Evolutionary conservation across 2,797 vertebrate species (phyloP).

Genomic region (Benthosema pterotum): DNA sequence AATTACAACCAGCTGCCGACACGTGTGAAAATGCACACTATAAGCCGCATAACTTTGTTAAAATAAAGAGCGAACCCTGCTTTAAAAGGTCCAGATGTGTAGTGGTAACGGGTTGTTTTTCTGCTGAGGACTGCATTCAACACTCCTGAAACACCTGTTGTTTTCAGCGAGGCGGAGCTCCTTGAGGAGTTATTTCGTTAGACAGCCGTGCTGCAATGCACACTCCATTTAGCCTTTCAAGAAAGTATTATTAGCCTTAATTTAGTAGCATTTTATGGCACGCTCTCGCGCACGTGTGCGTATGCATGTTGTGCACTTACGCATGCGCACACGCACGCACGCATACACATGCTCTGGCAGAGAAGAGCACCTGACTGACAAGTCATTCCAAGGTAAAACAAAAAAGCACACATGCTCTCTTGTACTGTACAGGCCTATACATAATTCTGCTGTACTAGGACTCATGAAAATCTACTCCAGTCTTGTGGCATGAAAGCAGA

Average conservation of each 20-base stretch:
- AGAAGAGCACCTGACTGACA: too few species aligned
- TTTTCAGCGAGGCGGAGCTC: conserved; percentile 31
- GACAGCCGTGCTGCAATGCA: too few species aligned
- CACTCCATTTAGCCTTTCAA: too few species aligned
- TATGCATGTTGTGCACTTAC: too few species aligned
- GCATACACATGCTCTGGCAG: neutral
- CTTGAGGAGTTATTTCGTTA: conserved; percentile 12
- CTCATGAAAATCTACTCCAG: too few species aligned
- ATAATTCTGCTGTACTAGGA: too few species aligned
- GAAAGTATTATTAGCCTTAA: neutral
- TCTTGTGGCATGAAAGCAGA: too few species aligned
- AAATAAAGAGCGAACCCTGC: conserved; percentile 61
- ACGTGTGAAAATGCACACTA: conserved; percentile 46
- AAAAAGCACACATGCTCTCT: too few species aligned
- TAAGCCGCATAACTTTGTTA: conserved; percentile 48
- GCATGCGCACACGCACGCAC: conserved; percentile 15
- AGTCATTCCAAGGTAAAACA: too few species aligned
- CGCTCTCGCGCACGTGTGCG: conserved; percentile 21
- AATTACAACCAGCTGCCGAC: conserved; percentile 57
- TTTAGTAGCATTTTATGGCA: conserved; percentile 14
- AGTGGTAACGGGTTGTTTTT: conserved; percentile 33
- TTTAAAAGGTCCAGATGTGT: conserved; percentile 54
- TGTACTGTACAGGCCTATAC: too few species aligned
- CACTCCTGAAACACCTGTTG: conserved; percentile 53
- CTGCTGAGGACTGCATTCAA: conserved; percentile 33